Evolutionary conservation across 2,113 vertebrate species (phyloP).

Genomic region (Pseudorectes ferrugineus): DNA sequence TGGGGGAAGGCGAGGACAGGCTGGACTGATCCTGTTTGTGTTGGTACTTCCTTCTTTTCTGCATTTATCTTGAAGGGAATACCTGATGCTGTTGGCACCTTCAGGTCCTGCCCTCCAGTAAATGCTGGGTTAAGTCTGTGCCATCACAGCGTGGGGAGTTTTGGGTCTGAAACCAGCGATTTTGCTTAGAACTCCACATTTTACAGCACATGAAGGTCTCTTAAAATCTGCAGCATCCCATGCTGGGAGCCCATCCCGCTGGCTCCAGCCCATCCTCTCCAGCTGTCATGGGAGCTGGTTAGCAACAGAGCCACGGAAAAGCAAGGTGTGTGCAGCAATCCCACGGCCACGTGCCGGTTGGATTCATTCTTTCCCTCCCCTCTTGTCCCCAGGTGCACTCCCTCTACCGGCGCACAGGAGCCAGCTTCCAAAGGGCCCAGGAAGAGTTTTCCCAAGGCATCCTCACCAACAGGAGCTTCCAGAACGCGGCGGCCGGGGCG

Average conservation of each 20-base stretch:
- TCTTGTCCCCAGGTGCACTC: slow-evolving; percentile 81
- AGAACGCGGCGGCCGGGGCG: slow-evolving; percentile 75
- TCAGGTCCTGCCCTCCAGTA: neutral
- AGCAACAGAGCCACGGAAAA: accelerated
- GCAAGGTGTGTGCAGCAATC: neutral
- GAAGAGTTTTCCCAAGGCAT: slow-evolving; percentile 92
- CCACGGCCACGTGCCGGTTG: accelerated
- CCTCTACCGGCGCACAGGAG: slow-evolving; percentile 87
- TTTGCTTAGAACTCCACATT: neutral
- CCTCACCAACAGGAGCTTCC: slow-evolving; percentile 83
- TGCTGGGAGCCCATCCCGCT: too few species aligned
- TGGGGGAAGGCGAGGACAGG: neutral
- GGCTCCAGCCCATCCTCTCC: neutral
- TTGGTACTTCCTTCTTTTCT: neutral
- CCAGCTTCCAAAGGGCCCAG: slow-evolving; percentile 94
- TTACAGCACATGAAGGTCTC: neutral
- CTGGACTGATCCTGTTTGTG: neutral
- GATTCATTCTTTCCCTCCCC: accelerated
- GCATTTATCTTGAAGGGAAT: neutral
- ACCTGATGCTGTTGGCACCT: neutral
- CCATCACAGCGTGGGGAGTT: accelerated
- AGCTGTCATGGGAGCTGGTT: neutral
- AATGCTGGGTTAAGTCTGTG: accelerated
- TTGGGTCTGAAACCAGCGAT: neutral
- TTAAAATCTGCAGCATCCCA: accelerated